A percentile compares a stretch with the other conserved stretches of the same genome.
Evolutionary conservation across 2,113 vertebrate species (phyloP).

Genomic region (Artemisiospiza belli): DNA sequence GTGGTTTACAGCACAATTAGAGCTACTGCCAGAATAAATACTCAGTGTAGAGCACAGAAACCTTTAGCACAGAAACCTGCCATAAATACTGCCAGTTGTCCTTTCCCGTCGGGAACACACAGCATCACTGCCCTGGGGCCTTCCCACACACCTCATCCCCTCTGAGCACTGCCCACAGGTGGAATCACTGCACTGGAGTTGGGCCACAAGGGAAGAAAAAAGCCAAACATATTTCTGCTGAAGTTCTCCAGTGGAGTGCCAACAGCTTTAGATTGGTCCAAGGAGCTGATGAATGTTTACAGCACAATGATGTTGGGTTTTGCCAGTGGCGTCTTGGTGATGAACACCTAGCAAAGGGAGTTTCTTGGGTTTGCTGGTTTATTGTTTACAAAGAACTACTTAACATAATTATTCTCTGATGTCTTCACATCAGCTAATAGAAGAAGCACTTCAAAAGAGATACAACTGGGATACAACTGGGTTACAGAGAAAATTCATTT

Average conservation of each 20-base stretch:
- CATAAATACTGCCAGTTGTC: background rate
- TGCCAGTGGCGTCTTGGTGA: background rate
- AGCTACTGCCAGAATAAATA: background rate
- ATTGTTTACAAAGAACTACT: slow-evolving; percentile 64
- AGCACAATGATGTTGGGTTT: background rate
- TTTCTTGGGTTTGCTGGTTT: slow-evolving; percentile 21
- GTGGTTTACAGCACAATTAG: background rate
- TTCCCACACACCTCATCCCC: background rate
- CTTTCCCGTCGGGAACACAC: rapidly evolving
- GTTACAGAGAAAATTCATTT: background rate
- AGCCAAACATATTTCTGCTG: background rate
- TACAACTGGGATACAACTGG: background rate
- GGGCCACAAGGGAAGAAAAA: background rate
- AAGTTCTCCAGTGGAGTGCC: background rate
- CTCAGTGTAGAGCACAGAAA: background rate
- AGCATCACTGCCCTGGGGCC: background rate
- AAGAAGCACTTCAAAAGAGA: background rate
- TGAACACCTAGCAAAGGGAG: background rate
- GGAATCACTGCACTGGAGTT: background rate
- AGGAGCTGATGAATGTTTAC: background rate
- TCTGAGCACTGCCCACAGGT: background rate
- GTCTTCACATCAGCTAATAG: slow-evolving; percentile 34
- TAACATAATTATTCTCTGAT: slow-evolving; percentile 21
- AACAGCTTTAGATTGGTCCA: rapidly evolving
- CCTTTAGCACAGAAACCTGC: background rate